Percentiles rank a stretch among this genome's conserved stretches.
Conservation (phyloP, 1,140 invertebrate genomes). For the Myzus persicae region DNA sequence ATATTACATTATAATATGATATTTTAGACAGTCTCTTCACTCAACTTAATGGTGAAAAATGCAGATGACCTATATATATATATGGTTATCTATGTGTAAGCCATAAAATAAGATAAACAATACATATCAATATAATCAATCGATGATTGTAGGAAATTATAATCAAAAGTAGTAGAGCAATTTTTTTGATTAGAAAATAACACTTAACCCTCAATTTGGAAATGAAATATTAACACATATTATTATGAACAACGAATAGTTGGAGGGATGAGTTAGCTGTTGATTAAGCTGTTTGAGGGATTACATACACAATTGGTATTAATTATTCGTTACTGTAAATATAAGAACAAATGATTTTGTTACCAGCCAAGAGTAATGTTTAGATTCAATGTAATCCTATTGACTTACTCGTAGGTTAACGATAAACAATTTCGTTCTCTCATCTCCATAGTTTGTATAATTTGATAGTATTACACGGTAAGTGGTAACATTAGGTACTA, state of each 20-base stretch:
- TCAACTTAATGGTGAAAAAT: neutral
- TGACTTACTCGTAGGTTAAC: neutral
- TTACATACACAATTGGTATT: neutral
- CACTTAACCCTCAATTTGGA: neutral
- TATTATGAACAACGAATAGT: neutral
- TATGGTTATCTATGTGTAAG: no score
- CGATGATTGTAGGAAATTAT: no score
- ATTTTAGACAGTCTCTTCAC: neutral
- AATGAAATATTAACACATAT: neutral
- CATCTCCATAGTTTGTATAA: neutral
- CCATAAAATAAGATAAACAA: no score
- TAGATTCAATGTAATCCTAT: neutral
- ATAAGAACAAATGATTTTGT: neutral
- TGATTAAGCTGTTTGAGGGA: neutral
- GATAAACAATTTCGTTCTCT: neutral
- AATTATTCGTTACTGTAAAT: neutral
- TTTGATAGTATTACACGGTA: neutral
- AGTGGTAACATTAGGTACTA: no score
- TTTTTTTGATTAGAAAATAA: neutral
- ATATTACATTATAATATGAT: neutral
- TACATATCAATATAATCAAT: no score
- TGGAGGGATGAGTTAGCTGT: neutral
- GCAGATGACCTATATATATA: no score
- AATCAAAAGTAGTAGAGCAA: no score
- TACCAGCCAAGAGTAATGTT: neutral